Base-by-base conservation (phyloP, 1,140 invertebrate species). In the Caenorhabditis brenneri region DNA sequence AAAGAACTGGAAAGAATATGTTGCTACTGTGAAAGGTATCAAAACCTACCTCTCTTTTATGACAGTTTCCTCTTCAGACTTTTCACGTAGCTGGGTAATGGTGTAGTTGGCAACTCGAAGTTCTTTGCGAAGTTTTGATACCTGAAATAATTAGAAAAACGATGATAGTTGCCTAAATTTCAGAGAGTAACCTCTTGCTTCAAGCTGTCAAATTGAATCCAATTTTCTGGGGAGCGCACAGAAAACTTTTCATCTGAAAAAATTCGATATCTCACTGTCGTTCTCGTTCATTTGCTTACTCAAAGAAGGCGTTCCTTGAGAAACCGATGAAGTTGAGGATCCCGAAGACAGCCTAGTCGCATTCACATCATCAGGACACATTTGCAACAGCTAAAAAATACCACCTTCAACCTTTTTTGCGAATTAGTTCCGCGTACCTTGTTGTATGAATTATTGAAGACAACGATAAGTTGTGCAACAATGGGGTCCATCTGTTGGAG, bases 371-470 rank as follows among this genome's bases (percentile, higher is more conserved):
- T 82, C 29, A 15, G 48, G 80, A 36, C 80, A 85, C 84, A 85
- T 82, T 79, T 27, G 42, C 16, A 80, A 55, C n/a, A 85, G 31
- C 82, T 84, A 36, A 42, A 84, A 78, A 53, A 49, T 22, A 55
- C 39, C 84, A 51, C n/a, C 33, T n/a, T 31, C 12, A 48, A 74
- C n/a, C n/a, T n/a, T 15, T 24, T 31, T 36, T 29, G 22, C 27
- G n/a, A 53, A 51, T 46, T 46, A 48, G 48, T 60, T 65, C 33
- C 36, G 36, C 15, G 9, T 60, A 87, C 86, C 80, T 87, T 85
- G 79, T 87, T 83, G 74, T 87, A 85, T 36, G 87, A 84, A 58
- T 83, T 83, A 81, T 86, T 87, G 84, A 87, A 87, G 19, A 83
- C 79, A n/a, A 87, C 84, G 29, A 87, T 85, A 19, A 87, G 79